Conservation (phyloP, 1,140 invertebrate species). For the Penaeus indicus region DNA sequence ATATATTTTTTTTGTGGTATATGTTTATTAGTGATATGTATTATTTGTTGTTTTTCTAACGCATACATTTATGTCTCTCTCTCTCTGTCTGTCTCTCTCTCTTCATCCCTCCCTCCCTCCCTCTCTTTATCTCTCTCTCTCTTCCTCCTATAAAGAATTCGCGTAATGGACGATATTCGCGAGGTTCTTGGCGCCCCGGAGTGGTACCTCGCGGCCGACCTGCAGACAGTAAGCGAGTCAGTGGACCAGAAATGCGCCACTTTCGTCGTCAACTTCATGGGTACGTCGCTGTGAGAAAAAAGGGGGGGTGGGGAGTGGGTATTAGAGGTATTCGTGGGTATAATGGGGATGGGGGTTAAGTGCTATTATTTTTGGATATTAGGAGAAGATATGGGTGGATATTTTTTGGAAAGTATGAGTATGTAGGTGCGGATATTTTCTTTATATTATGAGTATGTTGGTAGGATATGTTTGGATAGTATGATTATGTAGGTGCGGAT, state of each 20-base stretch:
- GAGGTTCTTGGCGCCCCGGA: slow-evolving; percentile 87
- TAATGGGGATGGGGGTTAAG: too few species aligned
- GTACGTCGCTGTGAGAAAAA: slow-evolving; percentile 68
- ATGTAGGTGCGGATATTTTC: too few species aligned
- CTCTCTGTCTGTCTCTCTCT: slow-evolving; percentile 1
- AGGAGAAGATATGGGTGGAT: too few species aligned
- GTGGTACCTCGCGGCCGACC: slow-evolving; percentile 90
- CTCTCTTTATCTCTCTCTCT: slow-evolving; percentile 20
- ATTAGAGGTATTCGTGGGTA: too few species aligned
- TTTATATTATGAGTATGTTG: too few species aligned
- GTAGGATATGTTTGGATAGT: not conserved
- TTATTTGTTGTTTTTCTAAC: slow-evolving; percentile 37
- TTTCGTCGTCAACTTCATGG: slow-evolving; percentile 88
- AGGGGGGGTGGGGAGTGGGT: not conserved
- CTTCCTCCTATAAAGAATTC: slow-evolving; percentile 74
- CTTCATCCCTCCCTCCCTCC: not conserved
- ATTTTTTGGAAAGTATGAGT: too few species aligned
- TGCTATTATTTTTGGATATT: too few species aligned
- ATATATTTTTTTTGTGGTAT: too few species aligned
- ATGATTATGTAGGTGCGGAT: not conserved
- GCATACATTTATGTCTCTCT: too few species aligned
- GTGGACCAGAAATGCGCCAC: slow-evolving; percentile 88
- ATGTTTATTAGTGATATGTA: not conserved
- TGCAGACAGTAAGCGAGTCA: slow-evolving; percentile 82
- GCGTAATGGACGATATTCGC: slow-evolving; percentile 87